Evolutionary conservation across 2,113 vertebrate genomes (phyloP).

Genomic region (Eonycteris spelaea): DNA sequence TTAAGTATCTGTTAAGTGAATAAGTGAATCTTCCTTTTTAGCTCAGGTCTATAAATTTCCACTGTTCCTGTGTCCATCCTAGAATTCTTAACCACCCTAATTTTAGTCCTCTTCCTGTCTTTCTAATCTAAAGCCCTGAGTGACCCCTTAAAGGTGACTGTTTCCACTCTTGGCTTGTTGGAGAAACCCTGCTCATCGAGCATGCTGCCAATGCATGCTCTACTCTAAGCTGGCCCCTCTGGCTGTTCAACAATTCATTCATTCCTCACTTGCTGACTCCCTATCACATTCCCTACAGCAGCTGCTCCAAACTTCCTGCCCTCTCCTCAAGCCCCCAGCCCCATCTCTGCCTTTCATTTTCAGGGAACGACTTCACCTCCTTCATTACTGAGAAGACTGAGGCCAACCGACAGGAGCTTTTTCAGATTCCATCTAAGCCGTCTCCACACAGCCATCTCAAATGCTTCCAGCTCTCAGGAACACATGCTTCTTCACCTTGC

Average conservation of each 20-base stretch:
- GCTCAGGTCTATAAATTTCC: neutral
- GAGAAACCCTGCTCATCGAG: neutral
- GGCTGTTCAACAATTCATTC: slow-evolving; percentile 60
- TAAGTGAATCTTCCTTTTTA: neutral
- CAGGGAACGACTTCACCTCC: slow-evolving; percentile 73
- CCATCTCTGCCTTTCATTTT: slow-evolving; percentile 56
- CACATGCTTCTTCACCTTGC: slow-evolving; percentile 28
- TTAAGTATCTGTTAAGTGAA: slow-evolving; percentile 28
- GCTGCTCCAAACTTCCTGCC: slow-evolving; percentile 73
- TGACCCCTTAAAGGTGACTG: slow-evolving; percentile 37
- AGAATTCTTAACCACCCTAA: neutral
- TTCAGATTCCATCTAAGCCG: slow-evolving; percentile 16
- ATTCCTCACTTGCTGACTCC: slow-evolving; percentile 68
- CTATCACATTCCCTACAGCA: slow-evolving; percentile 74
- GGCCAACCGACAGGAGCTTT: slow-evolving; percentile 43
- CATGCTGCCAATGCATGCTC: slow-evolving; percentile 55
- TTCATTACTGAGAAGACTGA: slow-evolving; percentile 59
- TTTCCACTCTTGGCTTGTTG: slow-evolving; percentile 28
- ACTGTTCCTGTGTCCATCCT: neutral
- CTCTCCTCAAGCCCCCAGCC: slow-evolving; percentile 63
- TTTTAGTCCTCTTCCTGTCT: neutral
- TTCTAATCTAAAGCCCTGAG: slow-evolving; percentile 9
- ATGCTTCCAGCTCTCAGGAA: slow-evolving; percentile 1
- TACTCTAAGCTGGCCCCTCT: slow-evolving; percentile 63
- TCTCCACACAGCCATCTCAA: slow-evolving; percentile 29